phyloP scores from a whole-genome alignment of 2,888 invertebrate species.

The Nemurella pictetii region DNA sequence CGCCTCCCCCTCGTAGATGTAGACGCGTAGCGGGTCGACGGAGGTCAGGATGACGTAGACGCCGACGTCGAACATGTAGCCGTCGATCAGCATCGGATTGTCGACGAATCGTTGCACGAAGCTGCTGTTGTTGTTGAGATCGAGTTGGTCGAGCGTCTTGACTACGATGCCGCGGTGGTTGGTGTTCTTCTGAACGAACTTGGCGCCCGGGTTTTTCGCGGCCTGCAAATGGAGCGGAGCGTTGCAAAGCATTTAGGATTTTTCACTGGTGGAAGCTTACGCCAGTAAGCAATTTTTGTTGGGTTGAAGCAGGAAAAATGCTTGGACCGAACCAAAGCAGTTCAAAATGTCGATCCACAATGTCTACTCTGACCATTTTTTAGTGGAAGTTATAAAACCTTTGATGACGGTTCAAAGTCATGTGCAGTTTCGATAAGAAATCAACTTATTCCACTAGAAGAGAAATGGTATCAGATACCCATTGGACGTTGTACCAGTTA shows the following conservation, averaged over 20 bases:
- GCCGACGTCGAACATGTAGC: conserved; percentile 95
- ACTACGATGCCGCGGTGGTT: conserved; percentile 87
- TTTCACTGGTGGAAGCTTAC: no score
- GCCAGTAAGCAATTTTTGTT: no score
- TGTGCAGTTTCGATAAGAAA: no score
- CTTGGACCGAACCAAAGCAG: no score
- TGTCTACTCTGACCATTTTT: no score
- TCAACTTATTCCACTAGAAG: no score
- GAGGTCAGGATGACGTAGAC: conserved; percentile 91
- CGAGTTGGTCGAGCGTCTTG: conserved; percentile 67
- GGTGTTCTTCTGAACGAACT: conserved; percentile 91
- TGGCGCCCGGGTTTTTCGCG: conserved; percentile 63
- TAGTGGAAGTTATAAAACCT: no score
- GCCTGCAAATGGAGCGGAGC: conserved; percentile 56
- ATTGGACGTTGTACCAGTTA: no score
- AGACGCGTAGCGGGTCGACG: conserved; percentile 84
- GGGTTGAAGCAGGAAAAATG: no score
- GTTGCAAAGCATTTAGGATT: background rate
- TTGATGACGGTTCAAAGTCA: no score
- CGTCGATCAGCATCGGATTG: conserved; percentile 86
- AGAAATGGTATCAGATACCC: no score
- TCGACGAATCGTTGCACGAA: conserved; percentile 92
- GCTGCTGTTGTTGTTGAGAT: conserved; percentile 69
- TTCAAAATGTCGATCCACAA: no score
- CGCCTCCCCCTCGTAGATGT: conserved; percentile 86